These are phyloP conservation scores for Myotis davidii DNA, from an alignment of 2,113 vertebrate species.

Conservation along the genomic window DNA sequence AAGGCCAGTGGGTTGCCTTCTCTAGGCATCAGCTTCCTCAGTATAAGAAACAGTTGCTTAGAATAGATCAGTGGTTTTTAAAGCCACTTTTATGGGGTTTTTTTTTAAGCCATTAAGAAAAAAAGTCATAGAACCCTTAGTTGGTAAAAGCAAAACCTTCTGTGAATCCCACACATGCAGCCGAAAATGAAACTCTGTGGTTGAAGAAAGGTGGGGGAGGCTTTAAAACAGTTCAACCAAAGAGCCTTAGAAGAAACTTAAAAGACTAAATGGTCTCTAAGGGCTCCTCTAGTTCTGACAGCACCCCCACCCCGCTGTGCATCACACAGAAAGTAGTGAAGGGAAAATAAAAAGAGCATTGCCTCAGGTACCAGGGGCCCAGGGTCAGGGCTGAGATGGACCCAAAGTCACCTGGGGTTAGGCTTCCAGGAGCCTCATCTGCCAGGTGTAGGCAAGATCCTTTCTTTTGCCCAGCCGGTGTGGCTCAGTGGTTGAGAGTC, in stretches of 20 bases:
- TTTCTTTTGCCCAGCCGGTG: background rate
- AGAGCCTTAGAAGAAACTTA: background rate
- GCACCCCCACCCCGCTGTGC: background rate
- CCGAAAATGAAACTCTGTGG: constrained; percentile 23
- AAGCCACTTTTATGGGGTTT: background rate
- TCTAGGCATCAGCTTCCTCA: background rate
- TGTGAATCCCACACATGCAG: background rate
- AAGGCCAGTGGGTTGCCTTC: background rate
- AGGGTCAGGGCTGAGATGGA: background rate
- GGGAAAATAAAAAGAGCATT: background rate
- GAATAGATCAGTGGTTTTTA: background rate
- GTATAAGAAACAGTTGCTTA: background rate
- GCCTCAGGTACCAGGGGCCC: background rate
- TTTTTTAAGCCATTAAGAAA: no score
- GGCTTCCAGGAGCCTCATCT: background rate
- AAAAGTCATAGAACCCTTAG: background rate
- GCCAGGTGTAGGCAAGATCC: background rate
- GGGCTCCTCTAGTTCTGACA: no score
- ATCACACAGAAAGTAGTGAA: background rate
- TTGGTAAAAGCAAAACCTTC: background rate
- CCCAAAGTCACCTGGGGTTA: background rate
- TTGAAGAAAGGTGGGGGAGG: background rate
- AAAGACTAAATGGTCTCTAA: background rate
- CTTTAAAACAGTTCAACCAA: background rate
- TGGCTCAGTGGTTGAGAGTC: no score